Base-by-base conservation (phyloP, 2,113 vertebrate species). In the Lasiurus cinereus region DNA sequence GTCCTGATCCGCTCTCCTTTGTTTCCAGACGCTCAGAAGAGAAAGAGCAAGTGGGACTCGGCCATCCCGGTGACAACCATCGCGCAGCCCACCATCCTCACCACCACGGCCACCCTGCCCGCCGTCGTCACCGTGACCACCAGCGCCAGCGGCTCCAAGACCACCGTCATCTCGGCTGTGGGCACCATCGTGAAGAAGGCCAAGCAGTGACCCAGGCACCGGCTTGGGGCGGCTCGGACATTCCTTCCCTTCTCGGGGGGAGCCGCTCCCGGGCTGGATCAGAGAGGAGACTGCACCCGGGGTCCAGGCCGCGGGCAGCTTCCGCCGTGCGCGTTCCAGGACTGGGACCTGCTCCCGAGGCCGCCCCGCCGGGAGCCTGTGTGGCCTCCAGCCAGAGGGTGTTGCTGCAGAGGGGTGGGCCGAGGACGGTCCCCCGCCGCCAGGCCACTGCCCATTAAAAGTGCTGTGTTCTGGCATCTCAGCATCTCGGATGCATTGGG, bases 31-130 rank as follows among this genome's bases (percentile, higher is more conserved):
- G 99, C 99, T 78, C 99, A 99, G 95, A 99, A 99, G 98, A 99
- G 99, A 97, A 99, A 99, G 98, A 99, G 99, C 98, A 99, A 99
- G 93, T 99, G 99, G 99, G 99, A 99, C 98, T 99, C 99, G 0
- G 99, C 99, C 3, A 99, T 99, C 93, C 99, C 99, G 0, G 99
- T 99, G 48, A 98, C 98, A 0, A 99, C 99, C 1, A 97, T 99
- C 96, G 99, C 99, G 19, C 99, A 99, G 98, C 99, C 99, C 83
- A 98, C 99, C 80, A 99, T 99, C 97, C 99, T 99, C 97, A 99
- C 99, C 84, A 99, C 99, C 85, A 99, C 99, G 0, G 99, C 99
- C 0, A 99, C 99, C 0, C 98, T 99, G 83, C 99, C 99, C 0
- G 99, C 99, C 0, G 99, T 99, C 0, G 99, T 99, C 96, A 99